Evolutionary conservation across 2,888 invertebrate genomes (phyloP).

Genomic region (Macaria notata): DNA sequence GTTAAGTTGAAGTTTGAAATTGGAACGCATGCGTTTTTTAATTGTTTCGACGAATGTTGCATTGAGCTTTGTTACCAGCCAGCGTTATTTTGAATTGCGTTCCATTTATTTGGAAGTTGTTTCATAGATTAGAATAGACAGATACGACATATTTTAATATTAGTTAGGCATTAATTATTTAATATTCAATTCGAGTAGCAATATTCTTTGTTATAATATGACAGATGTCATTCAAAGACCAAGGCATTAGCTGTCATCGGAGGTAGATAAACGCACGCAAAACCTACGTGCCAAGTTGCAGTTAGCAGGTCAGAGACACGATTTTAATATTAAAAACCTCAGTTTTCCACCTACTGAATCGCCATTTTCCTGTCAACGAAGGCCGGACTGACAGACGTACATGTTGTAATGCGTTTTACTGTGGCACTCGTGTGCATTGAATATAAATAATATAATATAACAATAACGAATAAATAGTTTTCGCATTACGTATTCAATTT

Average conservation of each 20-base stretch:
- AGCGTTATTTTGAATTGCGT: constrained; percentile 12
- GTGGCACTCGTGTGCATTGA: constrained; percentile 50
- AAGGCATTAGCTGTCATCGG: constrained; percentile 15
- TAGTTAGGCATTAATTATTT: background rate
- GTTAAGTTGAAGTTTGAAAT: constrained; percentile 71
- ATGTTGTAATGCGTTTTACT: constrained; percentile 57
- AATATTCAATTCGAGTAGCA: background rate
- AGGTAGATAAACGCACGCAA: constrained; percentile 13
- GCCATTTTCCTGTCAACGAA: constrained; percentile 70
- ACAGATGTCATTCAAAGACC: constrained; percentile 14
- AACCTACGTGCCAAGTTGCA: constrained; percentile 18
- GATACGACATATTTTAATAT: no score
- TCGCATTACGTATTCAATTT: constrained; percentile 39
- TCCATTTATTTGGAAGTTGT: no score
- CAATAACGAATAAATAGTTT: constrained; percentile 36
- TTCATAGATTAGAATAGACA: no score
- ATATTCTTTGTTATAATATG: background rate
- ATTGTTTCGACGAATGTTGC: constrained; percentile 35
- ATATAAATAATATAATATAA: constrained; percentile 54
- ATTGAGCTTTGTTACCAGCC: constrained; percentile 28
- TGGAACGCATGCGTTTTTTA: constrained; percentile 58
- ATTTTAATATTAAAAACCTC: constrained; percentile 59
- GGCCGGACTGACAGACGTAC: constrained; percentile 56
- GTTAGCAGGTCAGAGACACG: constrained; percentile 42
- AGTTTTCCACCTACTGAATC: constrained; percentile 60